Evolutionary conservation across 2,113 vertebrate genomes (phyloP), one percentile per base, ranked within the genome.

Genomic region (Triplophysa tibetana): DNA sequence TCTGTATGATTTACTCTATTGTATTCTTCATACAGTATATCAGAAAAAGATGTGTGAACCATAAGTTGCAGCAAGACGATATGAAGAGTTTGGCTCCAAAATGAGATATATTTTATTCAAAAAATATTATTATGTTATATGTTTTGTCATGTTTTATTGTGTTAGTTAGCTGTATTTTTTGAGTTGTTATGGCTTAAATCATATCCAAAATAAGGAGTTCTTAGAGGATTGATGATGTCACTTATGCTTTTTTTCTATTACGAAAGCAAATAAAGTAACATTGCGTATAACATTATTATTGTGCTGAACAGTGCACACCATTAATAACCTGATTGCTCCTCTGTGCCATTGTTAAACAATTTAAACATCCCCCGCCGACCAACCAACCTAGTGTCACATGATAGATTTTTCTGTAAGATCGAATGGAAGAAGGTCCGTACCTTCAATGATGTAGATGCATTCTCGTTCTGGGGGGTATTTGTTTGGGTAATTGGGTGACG

Each of bases 391-490:
- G 43, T 45, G 73, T 48, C 60, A 75, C 58, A n/a, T 75, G 73
- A 75, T 10, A 50, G 41, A 75, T 60, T 33, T 56, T 45, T 13
- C 50, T 74, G 19, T 43, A 6, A 38, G 43, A n/a, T 29, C 21
- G 41, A 63, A 48, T 63, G 62, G 58, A 29, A 10, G 2, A 26
- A 75, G 23, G 9, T 45, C 52, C 2, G 16, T 91, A 99, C 98
- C 98, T 99, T 99, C 97, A 94, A 99, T 97, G 88, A 99, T 98
- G 91, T 98, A 99, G 92, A 98, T 91, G 70, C 98, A 99, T 89
- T 99, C 98, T 86, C 94, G 93, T 90, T 97, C 95, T 77, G 97
- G 96, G 85, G 97, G 96, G 86, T 99, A 99, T 91, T 98, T 99
- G 95, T 94, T 97, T 82, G 97, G 97, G 79, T 97, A 98, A 88